Evolutionary conservation across 2,113 vertebrate genomes (phyloP).

Genomic region (Brienomyrus brachyistius): DNA sequence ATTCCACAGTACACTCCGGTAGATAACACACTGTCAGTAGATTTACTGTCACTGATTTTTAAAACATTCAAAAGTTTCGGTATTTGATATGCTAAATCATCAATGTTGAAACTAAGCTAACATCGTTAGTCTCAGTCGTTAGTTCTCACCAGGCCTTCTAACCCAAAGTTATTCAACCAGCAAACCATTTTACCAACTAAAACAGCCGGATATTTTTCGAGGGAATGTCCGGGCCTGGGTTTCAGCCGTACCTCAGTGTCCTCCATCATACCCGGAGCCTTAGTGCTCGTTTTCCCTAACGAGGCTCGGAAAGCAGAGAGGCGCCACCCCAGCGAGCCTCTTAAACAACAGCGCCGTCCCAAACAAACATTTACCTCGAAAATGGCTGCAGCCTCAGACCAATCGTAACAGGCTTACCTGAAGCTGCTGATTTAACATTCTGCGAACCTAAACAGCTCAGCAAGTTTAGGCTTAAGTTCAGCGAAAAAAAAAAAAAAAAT

Average conservation of each 20-base stretch:
- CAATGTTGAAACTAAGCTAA: not conserved
- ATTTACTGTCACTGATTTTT: not conserved
- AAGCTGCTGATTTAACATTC: constrained; percentile 2
- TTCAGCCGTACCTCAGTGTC: not conserved
- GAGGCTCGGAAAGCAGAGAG: not conserved
- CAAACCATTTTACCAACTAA: not conserved
- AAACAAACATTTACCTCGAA: not conserved
- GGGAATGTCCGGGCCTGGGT: not conserved
- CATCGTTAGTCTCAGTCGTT: not conserved
- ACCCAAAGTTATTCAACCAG: not conserved
- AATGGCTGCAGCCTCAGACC: not conserved
- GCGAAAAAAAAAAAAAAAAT: not conserved
- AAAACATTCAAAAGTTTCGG: not conserved
- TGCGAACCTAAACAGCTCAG: not conserved
- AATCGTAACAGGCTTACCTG: not conserved
- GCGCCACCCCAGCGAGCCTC: not conserved
- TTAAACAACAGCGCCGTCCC: not conserved
- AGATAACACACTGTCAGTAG: not conserved
- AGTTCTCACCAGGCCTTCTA: not conserved
- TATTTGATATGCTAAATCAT: not conserved
- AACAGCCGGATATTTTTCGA: not conserved
- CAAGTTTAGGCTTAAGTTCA: constrained; percentile 2
- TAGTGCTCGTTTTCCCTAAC: not conserved
- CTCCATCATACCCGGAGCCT: not conserved
- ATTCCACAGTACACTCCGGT: not conserved